Evolutionary conservation across 2,888 invertebrate species (phyloP).

Genomic region (Tenthredo mesomela): DNA sequence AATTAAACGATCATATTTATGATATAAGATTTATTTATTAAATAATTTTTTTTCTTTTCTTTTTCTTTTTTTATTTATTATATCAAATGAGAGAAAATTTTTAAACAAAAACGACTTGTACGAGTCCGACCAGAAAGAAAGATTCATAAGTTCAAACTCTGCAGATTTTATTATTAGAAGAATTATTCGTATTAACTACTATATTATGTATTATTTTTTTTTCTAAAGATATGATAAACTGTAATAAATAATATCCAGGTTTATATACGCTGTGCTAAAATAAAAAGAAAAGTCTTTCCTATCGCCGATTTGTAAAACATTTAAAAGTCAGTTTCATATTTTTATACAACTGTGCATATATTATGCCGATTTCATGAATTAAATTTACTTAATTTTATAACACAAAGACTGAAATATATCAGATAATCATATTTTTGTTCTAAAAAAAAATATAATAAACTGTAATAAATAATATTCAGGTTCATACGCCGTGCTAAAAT

Average conservation of each 20-base stretch:
- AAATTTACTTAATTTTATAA: slow-evolving; percentile 15
- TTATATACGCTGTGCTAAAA: not conserved
- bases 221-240: not conserved
- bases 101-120: slow-evolving; percentile 20
- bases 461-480: not conserved
- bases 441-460: not conserved
- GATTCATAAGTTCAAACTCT: not conserved
- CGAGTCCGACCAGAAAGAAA: slow-evolving; percentile 24
- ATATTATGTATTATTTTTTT: not conserved
- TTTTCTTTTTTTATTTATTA: not conserved
- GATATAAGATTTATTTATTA: slow-evolving; percentile 25
- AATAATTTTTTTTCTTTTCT: not conserved
- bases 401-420: no score
- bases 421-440: no score
- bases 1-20: not conserved
- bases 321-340: not conserved
- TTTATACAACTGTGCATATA: not conserved
- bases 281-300: not conserved
- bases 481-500: not conserved
- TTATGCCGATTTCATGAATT: not conserved
- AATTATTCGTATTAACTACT: not conserved
- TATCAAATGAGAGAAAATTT: slow-evolving; percentile 13
- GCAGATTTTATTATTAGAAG: not conserved
- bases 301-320: not conserved
- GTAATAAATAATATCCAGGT: not conserved